These are phyloP conservation scores for Solen grandis DNA, from an alignment of 1,140 invertebrate species.

Conservation along the genomic window DNA sequence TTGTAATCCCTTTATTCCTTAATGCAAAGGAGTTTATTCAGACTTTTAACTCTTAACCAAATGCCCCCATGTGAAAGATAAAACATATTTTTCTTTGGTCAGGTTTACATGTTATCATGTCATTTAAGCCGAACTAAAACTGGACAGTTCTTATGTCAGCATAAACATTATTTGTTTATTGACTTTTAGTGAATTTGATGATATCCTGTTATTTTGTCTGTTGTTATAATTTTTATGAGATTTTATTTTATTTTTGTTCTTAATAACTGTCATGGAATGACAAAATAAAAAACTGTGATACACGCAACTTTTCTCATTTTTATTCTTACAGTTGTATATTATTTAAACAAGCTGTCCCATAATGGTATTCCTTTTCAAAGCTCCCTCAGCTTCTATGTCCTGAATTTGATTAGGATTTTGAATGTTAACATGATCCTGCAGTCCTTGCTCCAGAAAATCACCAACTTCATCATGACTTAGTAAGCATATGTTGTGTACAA, in stretches of 20 bases:
- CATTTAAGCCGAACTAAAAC: too few species aligned
- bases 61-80: too few species aligned
- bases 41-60: too few species aligned
- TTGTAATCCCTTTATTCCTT: too few species aligned
- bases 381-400: neutral
- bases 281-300: constrained; percentile 1
- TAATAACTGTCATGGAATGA: constrained; percentile 4
- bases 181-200: too few species aligned
- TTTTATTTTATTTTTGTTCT: neutral
- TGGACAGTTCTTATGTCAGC: too few species aligned
- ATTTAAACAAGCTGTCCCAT: neutral
- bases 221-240: neutral
- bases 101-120: too few species aligned
- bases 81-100: too few species aligned
- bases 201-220: neutral
- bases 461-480: constrained; percentile 26
- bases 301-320: neutral
- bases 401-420: neutral
- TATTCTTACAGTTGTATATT: neutral
- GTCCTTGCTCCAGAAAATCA: constrained; percentile 35
- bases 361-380: neutral
- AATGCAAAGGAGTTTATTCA: too few species aligned
- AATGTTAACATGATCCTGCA: neutral
- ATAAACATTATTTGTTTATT: too few species aligned
- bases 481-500: constrained; percentile 78